Conservation (phyloP, 2,113 vertebrate genomes). For the Lathamus discolor region DNA sequence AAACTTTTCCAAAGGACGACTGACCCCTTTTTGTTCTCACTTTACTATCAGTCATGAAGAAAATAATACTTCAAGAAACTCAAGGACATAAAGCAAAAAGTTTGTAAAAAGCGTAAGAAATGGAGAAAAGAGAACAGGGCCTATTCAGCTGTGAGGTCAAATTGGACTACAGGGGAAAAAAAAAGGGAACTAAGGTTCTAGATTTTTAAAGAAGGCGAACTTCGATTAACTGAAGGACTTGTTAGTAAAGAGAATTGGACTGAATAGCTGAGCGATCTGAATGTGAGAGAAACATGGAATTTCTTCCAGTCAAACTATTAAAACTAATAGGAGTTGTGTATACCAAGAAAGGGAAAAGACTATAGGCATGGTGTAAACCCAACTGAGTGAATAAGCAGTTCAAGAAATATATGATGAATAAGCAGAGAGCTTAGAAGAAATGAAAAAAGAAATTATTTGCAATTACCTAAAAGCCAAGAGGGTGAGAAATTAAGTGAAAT, state of each 20-base stretch:
- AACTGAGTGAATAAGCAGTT: neutral
- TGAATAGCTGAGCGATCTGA: neutral
- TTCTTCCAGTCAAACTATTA: neutral
- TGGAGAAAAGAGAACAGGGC: neutral
- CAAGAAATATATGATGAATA: neutral
- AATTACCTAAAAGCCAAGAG: neutral
- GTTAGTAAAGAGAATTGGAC: neutral
- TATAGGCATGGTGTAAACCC: neutral
- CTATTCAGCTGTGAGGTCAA: slow-evolving; percentile 4
- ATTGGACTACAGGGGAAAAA: neutral
- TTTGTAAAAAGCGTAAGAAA: neutral
- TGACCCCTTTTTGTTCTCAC: slow-evolving; percentile 45
- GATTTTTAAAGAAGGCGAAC: neutral
- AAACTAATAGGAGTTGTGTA: neutral
- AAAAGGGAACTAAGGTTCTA: neutral
- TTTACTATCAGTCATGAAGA: slow-evolving; percentile 17
- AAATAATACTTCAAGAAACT: slow-evolving; percentile 25
- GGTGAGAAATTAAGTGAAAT: neutral
- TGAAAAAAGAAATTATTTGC: neutral
- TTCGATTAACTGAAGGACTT: neutral
- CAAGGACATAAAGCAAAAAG: neutral
- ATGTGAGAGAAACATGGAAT: neutral
- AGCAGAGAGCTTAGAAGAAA: neutral
- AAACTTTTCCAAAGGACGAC: slow-evolving; percentile 56
- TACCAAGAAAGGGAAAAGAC: neutral